These are phyloP conservation scores for Cyanistes caeruleus DNA, from an alignment of 2,113 vertebrate genomes.

Conservation along the genomic window DNA sequence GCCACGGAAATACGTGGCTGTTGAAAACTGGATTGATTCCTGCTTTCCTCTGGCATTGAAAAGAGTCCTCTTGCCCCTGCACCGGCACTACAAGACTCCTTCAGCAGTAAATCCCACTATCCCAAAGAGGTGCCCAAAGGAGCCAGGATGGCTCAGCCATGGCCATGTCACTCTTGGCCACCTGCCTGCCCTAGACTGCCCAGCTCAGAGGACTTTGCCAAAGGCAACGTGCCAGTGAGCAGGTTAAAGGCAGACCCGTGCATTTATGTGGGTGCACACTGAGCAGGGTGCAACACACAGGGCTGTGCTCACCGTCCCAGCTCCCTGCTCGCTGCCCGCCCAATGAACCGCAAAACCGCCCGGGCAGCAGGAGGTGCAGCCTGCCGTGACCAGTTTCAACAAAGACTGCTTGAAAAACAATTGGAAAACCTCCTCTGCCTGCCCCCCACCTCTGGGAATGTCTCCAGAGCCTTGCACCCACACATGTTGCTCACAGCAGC, in stretches of 20 bases:
- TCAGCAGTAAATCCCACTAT: not conserved
- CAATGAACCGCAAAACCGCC: not conserved
- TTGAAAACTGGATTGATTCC: not conserved
- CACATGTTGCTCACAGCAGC: rapidly evolving
- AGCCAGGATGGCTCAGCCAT: not conserved
- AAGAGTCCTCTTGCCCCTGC: not conserved
- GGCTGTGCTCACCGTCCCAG: not conserved
- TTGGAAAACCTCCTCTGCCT: not conserved
- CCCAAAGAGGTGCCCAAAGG: not conserved
- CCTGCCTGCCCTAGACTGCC: not conserved
- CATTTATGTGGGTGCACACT: not conserved
- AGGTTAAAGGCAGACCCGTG: not conserved
- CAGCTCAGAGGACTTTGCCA: not conserved
- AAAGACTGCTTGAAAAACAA: slow-evolving; percentile 7
- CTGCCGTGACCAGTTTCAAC: not conserved
- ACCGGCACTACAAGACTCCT: not conserved
- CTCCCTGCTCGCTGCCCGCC: rapidly evolving
- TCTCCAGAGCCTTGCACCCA: not conserved
- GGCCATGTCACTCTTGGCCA: not conserved
- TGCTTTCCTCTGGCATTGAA: not conserved
- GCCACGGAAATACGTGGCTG: not conserved
- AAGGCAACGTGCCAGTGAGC: not conserved
- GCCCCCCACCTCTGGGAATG: not conserved
- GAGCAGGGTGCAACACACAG: not conserved
- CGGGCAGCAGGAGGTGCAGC: not conserved